A percentile compares a stretch with the other conserved stretches of the same genome.
Evolutionary conservation across 1,140 invertebrate species (phyloP).

Genomic region (Archivesica marissinica): DNA sequence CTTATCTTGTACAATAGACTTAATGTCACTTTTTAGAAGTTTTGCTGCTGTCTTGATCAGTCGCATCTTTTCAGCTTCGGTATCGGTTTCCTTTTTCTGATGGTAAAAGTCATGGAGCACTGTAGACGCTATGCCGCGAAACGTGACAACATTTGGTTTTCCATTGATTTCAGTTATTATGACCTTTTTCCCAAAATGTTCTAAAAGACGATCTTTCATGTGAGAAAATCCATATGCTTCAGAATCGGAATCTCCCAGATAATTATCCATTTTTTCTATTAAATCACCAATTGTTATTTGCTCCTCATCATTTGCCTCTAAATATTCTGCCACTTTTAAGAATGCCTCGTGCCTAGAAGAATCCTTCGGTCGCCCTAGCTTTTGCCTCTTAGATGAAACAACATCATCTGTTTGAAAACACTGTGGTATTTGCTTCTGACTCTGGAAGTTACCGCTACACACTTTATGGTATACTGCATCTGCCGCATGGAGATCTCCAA

Average conservation of each 20-base stretch:
- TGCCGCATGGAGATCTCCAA: slow-evolving; percentile 53
- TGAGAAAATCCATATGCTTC: slow-evolving; percentile 50
- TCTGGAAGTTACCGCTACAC: slow-evolving; percentile 59
- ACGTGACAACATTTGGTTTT: slow-evolving; percentile 64
- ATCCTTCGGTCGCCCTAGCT: neutral
- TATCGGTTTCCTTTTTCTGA: neutral
- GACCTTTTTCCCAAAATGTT: slow-evolving; percentile 53
- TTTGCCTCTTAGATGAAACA: neutral
- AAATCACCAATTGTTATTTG: slow-evolving; percentile 62
- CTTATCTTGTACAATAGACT: neutral
- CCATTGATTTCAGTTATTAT: slow-evolving; percentile 66
- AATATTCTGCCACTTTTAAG: slow-evolving; percentile 18
- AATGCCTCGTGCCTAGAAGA: slow-evolving; percentile 26
- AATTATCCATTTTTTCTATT: slow-evolving; percentile 51
- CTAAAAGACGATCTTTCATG: slow-evolving; percentile 58
- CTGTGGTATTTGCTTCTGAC: slow-evolving; percentile 35
- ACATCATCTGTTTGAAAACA: neutral
- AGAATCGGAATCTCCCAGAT: slow-evolving; percentile 39
- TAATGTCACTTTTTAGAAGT: slow-evolving; percentile 53
- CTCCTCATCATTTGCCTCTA: slow-evolving; percentile 60
- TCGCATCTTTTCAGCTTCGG: slow-evolving; percentile 39
- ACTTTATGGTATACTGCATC: slow-evolving; percentile 63
- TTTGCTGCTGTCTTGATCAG: slow-evolving; percentile 59
- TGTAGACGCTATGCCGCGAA: slow-evolving; percentile 34
- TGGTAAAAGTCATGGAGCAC: slow-evolving; percentile 59